Conservation (phyloP, 2,888 invertebrate genomes). For the Drosophila neonasuta region DNA sequence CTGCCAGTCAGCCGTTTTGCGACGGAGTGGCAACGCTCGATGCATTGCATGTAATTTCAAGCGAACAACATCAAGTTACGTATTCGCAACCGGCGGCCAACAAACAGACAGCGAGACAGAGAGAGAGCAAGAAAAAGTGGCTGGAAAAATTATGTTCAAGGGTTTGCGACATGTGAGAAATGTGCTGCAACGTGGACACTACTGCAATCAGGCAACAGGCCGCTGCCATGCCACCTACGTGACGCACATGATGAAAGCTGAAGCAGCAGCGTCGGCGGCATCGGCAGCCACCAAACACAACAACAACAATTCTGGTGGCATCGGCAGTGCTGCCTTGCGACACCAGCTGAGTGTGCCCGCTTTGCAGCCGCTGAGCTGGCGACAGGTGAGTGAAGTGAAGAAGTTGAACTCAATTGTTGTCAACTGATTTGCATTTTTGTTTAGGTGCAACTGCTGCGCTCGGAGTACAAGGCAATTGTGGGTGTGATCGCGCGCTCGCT, state of each 20-base stretch:
- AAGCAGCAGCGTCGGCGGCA: conserved; percentile 7
- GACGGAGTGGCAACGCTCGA: conserved; percentile 57
- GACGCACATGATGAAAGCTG: conserved; percentile 29
- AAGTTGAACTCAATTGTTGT: not conserved
- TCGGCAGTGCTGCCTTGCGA: conserved; percentile 6
- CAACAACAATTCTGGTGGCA: conserved; percentile 2
- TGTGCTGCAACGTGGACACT: conserved; percentile 66
- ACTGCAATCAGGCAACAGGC: conserved; percentile 38
- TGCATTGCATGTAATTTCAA: conserved; percentile 56
- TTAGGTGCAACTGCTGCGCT: conserved; percentile 70
- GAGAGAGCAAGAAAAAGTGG: conserved; percentile 39
- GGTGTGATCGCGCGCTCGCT: conserved; percentile 77
- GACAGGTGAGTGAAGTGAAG: conserved; percentile 57
- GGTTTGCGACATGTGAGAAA: conserved; percentile 69
- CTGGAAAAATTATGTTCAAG: conserved; percentile 65
- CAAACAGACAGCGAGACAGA: conserved; percentile 22
- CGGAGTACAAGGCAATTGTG: conserved; percentile 79
- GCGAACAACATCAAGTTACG: conserved; percentile 62
- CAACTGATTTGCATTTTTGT: not conserved
- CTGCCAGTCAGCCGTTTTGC: conserved; percentile 45
- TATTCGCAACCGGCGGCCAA: conserved; percentile 54
- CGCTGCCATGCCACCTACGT: conserved; percentile 43
- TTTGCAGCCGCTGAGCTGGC: conserved; percentile 56
- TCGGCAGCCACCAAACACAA: conserved; percentile 6
- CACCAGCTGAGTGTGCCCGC: conserved; percentile 21